These are phyloP conservation scores for Arctopsyche grandis DNA, from an alignment of 1,140 invertebrate genomes.

Conservation along the genomic window DNA sequence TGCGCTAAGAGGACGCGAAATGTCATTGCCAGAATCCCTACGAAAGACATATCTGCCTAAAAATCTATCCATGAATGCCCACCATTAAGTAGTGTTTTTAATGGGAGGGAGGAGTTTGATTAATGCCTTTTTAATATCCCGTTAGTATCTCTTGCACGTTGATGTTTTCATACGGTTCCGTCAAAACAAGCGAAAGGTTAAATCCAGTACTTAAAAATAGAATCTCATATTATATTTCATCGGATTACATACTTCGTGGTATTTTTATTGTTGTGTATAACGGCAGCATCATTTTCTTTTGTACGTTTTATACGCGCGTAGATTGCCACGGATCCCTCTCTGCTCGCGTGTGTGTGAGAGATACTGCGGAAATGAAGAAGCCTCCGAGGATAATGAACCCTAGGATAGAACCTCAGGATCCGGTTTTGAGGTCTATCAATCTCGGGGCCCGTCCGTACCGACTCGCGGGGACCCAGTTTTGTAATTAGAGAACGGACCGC, in stretches of 20 bases:
- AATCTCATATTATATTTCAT: not conserved
- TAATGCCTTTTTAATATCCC: constrained; percentile 21
- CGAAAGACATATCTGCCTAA: too few species aligned
- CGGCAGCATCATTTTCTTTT: constrained; percentile 18
- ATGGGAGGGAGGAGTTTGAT: not conserved
- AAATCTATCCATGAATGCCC: too few species aligned
- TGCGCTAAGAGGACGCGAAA: too few species aligned
- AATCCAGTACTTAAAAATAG: too few species aligned
- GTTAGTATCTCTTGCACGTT: not conserved
- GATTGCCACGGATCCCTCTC: too few species aligned
- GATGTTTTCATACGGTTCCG: constrained; percentile 12
- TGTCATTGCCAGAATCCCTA: too few species aligned
- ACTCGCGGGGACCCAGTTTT: not conserved
- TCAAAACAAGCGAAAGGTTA: not conserved
- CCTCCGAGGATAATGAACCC: constrained; percentile 30
- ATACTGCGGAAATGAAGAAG: constrained; percentile 24
- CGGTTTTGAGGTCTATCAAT: constrained; percentile 19
- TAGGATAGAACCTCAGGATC: not conserved
- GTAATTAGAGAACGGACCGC: not conserved
- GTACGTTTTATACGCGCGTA: not conserved
- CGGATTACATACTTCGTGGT: not conserved
- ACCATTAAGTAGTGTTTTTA: too few species aligned
- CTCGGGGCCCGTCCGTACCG: not conserved
- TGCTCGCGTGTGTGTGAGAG: not conserved
- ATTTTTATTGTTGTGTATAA: constrained; percentile 18